Base-by-base conservation (phyloP, 2,797 vertebrate species). In the Brachymystax lenok region DNA sequence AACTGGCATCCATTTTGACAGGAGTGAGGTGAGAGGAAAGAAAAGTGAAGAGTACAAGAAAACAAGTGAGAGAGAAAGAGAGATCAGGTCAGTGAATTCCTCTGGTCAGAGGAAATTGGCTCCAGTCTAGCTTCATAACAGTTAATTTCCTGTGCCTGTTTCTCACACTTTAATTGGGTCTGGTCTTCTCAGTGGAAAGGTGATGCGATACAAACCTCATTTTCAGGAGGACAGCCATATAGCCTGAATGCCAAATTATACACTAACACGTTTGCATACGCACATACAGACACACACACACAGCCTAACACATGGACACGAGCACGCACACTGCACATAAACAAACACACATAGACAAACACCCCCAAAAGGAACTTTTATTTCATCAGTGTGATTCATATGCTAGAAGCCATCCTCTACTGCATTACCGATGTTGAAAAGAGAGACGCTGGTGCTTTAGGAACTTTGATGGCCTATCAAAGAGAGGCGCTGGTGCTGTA, bases 371-470 rank as follows among this genome's bases (percentile, higher is more conserved):
- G 56, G 6, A 35, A 64, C 30, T 61, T 30, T n/a, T 40, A 33
- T 73, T 63, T 74, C 33, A 40, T 46, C 56, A n/a, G 33, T 61
- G 40, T 74, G 35, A 74, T n/a, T 74, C 35, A 74, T 63, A 21
- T 24, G 30, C 72, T 63, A 33, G 56, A 63, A 40, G 19, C 30
- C 71, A 73, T 61, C 35, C 54, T 73, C 72, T 24, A 27, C 30
- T 73, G 30, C 59, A 63, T 54, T 28, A 4, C 51, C 17, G 10
- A 8, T 8, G 8, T 10, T 63, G 59, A 19, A 63, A 35, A 7
- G 35, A 35, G 35, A 7, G 35, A 35, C 35, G 33, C 19, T 6
- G n/a, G 7, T 59, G 56, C 56, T 8, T 2, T 8, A 19, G 16
- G 52, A 54, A 5, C 21, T 21, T n/a, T 35, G 33, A 35, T n/a